Percentiles rank a stretch among this genome's conserved stretches.
These are phyloP conservation scores for Podarcis siculus DNA, from an alignment of 2,797 vertebrate species.

Conservation along the genomic window DNA sequence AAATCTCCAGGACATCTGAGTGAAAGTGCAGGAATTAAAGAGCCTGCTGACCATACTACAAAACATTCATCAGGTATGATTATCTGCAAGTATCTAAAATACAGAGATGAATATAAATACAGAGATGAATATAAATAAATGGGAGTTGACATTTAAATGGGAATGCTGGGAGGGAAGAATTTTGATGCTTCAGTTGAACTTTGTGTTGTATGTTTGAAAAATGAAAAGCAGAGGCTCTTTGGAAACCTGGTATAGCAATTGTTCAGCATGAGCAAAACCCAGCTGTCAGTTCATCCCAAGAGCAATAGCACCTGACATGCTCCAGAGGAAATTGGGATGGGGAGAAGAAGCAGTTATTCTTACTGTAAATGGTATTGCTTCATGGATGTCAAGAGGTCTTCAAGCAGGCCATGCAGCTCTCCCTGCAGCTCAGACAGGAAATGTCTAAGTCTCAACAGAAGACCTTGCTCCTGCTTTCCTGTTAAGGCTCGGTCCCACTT, in stretches of 20 bases:
- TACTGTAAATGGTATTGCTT: no score
- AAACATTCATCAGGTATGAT: slow-evolving; percentile 68
- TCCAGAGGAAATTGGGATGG: no score
- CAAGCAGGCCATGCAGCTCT: no score
- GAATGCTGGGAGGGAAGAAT: neutral
- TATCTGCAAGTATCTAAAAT: neutral
- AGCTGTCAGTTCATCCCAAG: neutral
- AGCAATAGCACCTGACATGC: no score
- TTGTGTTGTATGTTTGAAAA: neutral
- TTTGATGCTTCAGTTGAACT: neutral
- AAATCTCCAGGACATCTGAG: neutral
- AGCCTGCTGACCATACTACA: slow-evolving; percentile 41
- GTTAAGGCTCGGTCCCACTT: no score
- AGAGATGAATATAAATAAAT: neutral
- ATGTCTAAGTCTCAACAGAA: no score
- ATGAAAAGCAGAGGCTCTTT: neutral
- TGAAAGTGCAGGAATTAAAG: slow-evolving; percentile 53
- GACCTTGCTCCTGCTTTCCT: no score
- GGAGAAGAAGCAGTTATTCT: no score
- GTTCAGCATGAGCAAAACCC: neutral
- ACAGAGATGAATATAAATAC: neutral
- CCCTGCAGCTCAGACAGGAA: no score
- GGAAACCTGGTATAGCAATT: neutral
- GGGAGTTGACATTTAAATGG: neutral
- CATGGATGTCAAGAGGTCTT: no score